Conservation (phyloP, 2,888 invertebrate species). For the Conistra vaccinii region DNA sequence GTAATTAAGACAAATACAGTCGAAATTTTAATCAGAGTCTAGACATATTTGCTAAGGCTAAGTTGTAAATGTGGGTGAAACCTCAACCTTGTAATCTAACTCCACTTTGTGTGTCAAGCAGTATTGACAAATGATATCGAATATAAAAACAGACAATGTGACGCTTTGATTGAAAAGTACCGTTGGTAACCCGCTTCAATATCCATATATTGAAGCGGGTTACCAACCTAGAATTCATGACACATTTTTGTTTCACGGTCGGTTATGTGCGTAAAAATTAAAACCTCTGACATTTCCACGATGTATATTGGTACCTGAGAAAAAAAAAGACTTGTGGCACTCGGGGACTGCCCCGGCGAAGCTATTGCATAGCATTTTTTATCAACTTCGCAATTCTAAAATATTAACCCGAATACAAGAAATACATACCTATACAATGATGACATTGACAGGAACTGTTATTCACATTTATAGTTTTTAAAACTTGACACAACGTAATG, state of each 20-base stretch:
- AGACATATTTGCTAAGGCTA: neutral
- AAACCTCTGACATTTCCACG: constrained; percentile 8
- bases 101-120: constrained; percentile 7
- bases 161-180: constrained; percentile 3
- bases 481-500: too few species aligned
- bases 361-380: too few species aligned
- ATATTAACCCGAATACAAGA: too few species aligned
- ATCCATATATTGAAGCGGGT: neutral
- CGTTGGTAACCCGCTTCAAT: too few species aligned
- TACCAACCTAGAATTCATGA: neutral
- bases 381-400: too few species aligned
- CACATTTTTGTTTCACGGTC: neutral
- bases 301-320: too few species aligned
- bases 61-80: neutral
- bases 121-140: constrained; percentile 9
- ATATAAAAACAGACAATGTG: constrained; percentile 2
- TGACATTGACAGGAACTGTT: too few species aligned
- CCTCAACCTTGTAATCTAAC: constrained; percentile 3
- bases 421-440: too few species aligned
- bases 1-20: constrained; percentile 18
- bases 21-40: constrained; percentile 31
- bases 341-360: too few species aligned
- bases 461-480: too few species aligned
- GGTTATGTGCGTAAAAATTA: neutral
- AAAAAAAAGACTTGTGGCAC: too few species aligned